These are phyloP conservation scores for Clanis bilineata DNA, from an alignment of 2,888 invertebrate genomes.

Conservation along the genomic window DNA sequence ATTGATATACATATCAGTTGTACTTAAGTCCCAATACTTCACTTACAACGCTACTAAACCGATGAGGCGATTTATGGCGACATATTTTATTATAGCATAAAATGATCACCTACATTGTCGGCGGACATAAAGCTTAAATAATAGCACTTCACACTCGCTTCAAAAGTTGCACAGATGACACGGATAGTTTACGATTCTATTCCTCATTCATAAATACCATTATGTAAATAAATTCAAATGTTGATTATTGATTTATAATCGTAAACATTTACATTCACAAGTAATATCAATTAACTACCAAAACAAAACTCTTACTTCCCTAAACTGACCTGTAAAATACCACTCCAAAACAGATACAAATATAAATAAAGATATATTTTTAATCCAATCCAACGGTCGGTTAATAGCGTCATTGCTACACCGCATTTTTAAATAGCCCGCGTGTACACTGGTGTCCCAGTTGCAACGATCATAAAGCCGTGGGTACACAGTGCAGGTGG, in stretches of 20 bases:
- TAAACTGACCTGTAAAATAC: constrained; percentile 4
- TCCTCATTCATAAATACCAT: neutral
- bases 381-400: constrained; percentile 6
- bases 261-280: neutral
- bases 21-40: too few relatives aligned
- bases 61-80: neutral
- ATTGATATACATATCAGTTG: too few relatives aligned
- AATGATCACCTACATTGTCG: neutral
- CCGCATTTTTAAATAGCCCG: constrained; percentile 7
- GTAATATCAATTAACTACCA: neutral
- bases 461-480: constrained; percentile 3
- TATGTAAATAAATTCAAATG: neutral
- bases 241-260: neutral
- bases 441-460: constrained; percentile 14
- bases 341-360: neutral
- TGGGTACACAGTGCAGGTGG: constrained; percentile 37
- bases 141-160: neutral
- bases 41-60: neutral
- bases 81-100: neutral
- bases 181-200: neutral
- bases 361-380: constrained; percentile 5
- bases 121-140: neutral
- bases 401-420: neutral
- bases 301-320: neutral
- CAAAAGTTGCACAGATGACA: neutral